Conservation (phyloP, 2,113 vertebrate genomes). For the Carlito syrichta region DNA sequence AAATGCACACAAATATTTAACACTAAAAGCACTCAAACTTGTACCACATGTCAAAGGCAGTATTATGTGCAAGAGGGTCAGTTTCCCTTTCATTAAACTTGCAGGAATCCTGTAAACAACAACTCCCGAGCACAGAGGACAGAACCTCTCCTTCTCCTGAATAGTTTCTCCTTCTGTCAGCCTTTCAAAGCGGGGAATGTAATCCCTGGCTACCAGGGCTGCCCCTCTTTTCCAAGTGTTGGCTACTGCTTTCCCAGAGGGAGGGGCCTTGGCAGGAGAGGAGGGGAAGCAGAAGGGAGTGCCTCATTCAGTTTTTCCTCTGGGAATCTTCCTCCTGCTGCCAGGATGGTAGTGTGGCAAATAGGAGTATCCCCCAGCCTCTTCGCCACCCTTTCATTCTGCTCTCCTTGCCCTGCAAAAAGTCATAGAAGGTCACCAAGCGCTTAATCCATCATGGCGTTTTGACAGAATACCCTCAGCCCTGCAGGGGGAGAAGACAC, state of each 20-base stretch:
- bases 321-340: not conserved
- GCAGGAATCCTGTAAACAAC: not conserved
- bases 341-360: not conserved
- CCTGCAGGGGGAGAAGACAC: constrained; percentile 29
- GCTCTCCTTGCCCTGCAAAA: not conserved
- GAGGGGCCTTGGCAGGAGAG: fast-evolving
- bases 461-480: constrained; percentile 61
- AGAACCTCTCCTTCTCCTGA: not conserved
- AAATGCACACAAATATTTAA: not conserved
- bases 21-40: not conserved
- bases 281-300: not conserved
- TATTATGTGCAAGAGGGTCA: not conserved
- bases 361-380: not conserved
- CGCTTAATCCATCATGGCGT: constrained; percentile 45
- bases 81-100: not conserved
- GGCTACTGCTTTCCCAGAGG: not conserved
- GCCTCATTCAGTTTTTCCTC: not conserved
- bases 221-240: not conserved
- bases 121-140: not conserved
- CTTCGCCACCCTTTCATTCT: not conserved
- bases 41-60: not conserved
- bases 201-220: not conserved
- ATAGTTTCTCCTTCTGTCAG: not conserved
- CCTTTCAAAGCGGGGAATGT: not conserved
- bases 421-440: constrained; percentile 60